Percentiles rank a stretch among this genome's conserved stretches.
These are phyloP conservation scores for Cuniculus paca DNA, from an alignment of 2,797 vertebrate species.

Conservation along the genomic window DNA sequence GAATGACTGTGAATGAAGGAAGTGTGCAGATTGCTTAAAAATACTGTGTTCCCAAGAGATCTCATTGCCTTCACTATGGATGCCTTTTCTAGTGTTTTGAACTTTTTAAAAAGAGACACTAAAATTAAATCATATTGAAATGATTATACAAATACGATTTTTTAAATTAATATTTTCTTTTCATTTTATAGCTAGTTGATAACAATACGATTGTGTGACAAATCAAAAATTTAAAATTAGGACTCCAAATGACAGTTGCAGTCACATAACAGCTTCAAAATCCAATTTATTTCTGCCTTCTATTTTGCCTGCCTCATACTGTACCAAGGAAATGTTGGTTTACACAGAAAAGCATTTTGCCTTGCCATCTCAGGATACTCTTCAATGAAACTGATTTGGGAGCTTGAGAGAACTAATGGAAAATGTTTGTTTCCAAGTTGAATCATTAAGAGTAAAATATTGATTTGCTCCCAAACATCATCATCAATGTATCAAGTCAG, in stretches of 20 bases:
- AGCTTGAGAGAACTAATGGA: neutral
- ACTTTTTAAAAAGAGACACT: neutral
- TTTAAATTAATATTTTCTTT: slow-evolving; percentile 11
- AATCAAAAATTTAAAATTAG: slow-evolving; percentile 17
- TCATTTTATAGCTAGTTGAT: slow-evolving; percentile 27
- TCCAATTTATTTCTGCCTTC: slow-evolving; percentile 35
- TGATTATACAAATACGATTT: slow-evolving; percentile 13
- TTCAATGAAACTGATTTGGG: neutral
- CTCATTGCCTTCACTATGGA: neutral
- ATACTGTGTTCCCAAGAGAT: neutral
- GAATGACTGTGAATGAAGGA: neutral
- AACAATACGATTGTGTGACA: slow-evolving; percentile 13
- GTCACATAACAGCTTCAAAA: neutral
- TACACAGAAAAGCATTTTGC: neutral
- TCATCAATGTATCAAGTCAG: neutral
- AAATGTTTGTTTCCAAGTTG: slow-evolving; percentile 55
- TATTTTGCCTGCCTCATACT: neutral
- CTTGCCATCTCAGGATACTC: neutral
- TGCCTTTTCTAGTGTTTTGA: slow-evolving; percentile 14
- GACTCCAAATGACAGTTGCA: neutral
- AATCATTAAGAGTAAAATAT: neutral
- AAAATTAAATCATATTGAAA: neutral
- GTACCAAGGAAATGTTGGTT: slow-evolving; percentile 35
- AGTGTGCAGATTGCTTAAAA: neutral
- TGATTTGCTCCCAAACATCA: neutral